These are phyloP conservation scores for Baronia brevicornis DNA, from an alignment of 2,888 invertebrate species.

Conservation along the genomic window DNA sequence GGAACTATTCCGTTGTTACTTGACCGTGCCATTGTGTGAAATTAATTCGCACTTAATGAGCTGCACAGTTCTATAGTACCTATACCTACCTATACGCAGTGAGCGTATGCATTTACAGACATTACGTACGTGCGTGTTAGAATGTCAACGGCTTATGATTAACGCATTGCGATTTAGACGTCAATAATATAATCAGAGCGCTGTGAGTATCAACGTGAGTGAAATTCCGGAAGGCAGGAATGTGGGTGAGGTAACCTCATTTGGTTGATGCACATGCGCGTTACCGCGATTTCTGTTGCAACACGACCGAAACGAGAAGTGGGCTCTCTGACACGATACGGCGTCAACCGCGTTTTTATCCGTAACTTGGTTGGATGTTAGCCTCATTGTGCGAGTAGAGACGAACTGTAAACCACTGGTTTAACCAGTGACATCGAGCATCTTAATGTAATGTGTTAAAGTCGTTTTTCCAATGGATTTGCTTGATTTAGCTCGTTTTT, in stretches of 20 bases:
- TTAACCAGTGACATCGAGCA: constrained; percentile 1
- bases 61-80: too few relatives aligned
- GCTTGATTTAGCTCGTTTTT: constrained; percentile 15
- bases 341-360: constrained; percentile 42
- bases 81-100: too few relatives aligned
- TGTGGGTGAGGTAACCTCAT: constrained; percentile 69
- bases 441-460: neutral
- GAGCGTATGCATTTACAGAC: too few relatives aligned
- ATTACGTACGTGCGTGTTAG: too few relatives aligned
- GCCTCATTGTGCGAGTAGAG: constrained; percentile 55
- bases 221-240: constrained; percentile 69
- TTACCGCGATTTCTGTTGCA: constrained; percentile 57
- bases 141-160: too few relatives aligned
- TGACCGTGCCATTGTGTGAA: too few relatives aligned
- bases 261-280: constrained; percentile 64
- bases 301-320: constrained; percentile 46
- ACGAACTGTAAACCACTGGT: constrained; percentile 16
- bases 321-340: constrained; percentile 29
- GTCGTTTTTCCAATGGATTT: neutral
- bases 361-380: constrained; percentile 42
- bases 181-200: constrained; percentile 40
- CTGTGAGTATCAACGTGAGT: constrained; percentile 55
- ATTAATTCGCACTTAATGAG: too few relatives aligned
- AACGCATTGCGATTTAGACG: constrained; percentile 25
- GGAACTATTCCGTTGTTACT: too few relatives aligned